These are phyloP conservation scores for Pseudachorutes palmiensis DNA, from an alignment of 1,140 invertebrate species.

Conservation along the genomic window DNA sequence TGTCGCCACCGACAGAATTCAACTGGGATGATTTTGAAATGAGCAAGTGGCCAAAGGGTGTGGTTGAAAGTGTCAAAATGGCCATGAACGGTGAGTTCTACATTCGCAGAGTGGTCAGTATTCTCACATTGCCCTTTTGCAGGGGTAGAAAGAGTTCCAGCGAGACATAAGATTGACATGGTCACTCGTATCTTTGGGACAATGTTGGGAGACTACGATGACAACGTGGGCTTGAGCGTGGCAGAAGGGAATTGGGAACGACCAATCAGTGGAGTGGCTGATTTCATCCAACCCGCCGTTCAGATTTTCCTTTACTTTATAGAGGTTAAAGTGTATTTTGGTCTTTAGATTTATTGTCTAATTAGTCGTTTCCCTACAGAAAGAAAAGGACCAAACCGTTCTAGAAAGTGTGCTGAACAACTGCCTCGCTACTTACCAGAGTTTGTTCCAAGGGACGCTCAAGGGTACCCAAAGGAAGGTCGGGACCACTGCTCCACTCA, in stretches of 20 bases:
- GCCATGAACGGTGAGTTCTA: conserved; percentile 17
- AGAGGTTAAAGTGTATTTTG: conserved; percentile 17
- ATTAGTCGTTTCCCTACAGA: conserved; percentile 42
- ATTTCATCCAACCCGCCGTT: conserved; percentile 29
- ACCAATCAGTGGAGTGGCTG: conserved; percentile 7
- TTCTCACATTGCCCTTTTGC: neutral
- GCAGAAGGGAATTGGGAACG: conserved; percentile 16
- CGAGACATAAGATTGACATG: conserved; percentile 33
- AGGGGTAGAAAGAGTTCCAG: conserved; percentile 31
- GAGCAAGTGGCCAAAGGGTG: conserved; percentile 28
- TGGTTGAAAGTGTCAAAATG: conserved; percentile 29
- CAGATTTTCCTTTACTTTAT: conserved; percentile 36
- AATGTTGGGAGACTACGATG: conserved; percentile 20
- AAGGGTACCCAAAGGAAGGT: too few relatives aligned
- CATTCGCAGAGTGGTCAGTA: neutral
- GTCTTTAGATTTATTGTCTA: neutral
- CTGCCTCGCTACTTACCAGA: conserved; percentile 81
- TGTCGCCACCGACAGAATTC: neutral
- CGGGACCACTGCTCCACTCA: conserved; percentile 23
- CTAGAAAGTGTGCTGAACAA: conserved; percentile 77
- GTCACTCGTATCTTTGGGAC: conserved; percentile 29
- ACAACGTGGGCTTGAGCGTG: neutral
- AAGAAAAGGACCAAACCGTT: conserved; percentile 76
- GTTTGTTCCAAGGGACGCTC: conserved; percentile 53
- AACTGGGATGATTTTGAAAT: conserved; percentile 26